Evolutionary conservation across 2,888 invertebrate species (phyloP).

Genomic region (Fragum whitleyi): DNA sequence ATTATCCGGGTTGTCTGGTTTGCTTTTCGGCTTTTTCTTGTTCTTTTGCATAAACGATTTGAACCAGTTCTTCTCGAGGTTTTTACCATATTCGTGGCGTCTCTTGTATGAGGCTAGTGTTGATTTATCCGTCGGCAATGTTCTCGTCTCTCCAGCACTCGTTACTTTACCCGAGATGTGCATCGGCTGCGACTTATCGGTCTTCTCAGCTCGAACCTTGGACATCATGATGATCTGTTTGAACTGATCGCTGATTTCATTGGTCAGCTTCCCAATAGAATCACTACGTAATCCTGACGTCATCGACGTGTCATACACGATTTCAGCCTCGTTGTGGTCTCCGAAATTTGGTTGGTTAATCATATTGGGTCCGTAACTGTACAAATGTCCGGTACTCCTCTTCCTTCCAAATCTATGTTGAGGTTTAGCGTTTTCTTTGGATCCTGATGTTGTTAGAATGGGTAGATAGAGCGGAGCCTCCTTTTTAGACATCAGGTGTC

Average conservation of each 20-base stretch:
- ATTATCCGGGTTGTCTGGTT: background rate
- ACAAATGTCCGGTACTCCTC: background rate
- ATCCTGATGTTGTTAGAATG: background rate
- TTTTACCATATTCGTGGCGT: conserved; percentile 65
- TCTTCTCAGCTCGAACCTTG: background rate
- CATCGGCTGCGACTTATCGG: conserved; percentile 8
- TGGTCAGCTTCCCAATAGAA: conserved; percentile 28
- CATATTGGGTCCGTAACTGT: background rate
- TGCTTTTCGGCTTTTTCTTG: conserved; percentile 23
- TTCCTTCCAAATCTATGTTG: background rate
- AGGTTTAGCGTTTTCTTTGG: background rate
- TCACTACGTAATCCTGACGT: conserved; percentile 22
- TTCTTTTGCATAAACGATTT: conserved; percentile 50
- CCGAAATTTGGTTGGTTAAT: background rate
- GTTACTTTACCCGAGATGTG: conserved; percentile 13
- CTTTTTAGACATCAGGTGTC: background rate
- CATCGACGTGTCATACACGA: conserved; percentile 10
- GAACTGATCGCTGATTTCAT: conserved; percentile 54
- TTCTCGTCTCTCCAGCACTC: background rate
- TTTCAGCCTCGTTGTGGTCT: background rate
- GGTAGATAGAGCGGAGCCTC: conserved; percentile 6
- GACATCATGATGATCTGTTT: conserved; percentile 26
- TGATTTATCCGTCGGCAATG: conserved; percentile 7
- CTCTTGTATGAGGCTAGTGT: conserved; percentile 31
- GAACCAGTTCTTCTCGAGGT: conserved; percentile 68